Base-by-base conservation (phyloP, 2,113 vertebrate species). In the Panurus biarmicus region DNA sequence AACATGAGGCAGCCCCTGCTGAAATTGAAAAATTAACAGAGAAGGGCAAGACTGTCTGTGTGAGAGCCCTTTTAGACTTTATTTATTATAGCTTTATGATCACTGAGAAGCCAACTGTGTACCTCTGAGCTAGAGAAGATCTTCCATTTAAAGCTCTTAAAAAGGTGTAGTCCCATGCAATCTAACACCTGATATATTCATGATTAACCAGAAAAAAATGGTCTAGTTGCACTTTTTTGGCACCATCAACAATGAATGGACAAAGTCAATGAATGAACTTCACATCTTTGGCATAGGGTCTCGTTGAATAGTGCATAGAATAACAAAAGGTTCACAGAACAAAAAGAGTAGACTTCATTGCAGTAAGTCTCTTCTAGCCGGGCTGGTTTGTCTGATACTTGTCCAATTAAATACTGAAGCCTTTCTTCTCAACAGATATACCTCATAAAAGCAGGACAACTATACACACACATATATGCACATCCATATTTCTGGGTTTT, bases 121-220 rank as follows among this genome's bases (percentile, higher is more conserved):
- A 60, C 60, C 73, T 90, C 70, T 94, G 90, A 95, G 56, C 56
- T 93, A 89, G 19, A 95, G 60, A 91, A 97, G 93, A 92, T 90
- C 70, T 89, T 86, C 56, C 84, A 88, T 94, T 94, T 95, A 97
- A 78, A 95, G 61, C 54, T 92, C 58, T 94, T 94, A 10, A 45
- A 90, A 78, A 92, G 58, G 58, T 85, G 23, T 5, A 28, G 67
- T 73, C 44, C 36, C 20, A 29, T 23, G 7, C 56, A 91, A 51
- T 89, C 51, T 74, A 89, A 84, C 45, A 91, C 33, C 77, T 79
- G 53, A 92, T 81, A 70, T 33, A 67, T 65, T 91, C 26, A 85
- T 60, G 31, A 45, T 78, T 92, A 93, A 88, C 64, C 12, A 87
- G 56, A 75, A 92, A 91, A 90, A 92, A 95, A 79, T 31, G 4